Evolutionary conservation across 2,888 invertebrate genomes (phyloP).

Genomic region (Tanypteryx hageni): DNA sequence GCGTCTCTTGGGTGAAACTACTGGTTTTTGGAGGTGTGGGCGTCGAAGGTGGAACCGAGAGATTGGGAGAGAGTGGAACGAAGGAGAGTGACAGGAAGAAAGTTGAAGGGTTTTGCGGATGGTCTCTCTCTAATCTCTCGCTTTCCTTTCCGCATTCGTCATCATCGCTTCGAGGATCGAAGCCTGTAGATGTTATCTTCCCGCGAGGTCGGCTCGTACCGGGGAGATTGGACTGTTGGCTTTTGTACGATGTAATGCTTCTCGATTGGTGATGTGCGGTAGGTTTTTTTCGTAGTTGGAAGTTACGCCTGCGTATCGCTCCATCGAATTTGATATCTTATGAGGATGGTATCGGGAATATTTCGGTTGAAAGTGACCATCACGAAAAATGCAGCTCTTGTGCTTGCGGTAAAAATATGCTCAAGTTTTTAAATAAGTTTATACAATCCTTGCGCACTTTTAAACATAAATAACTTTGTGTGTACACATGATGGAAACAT

Average conservation of each 20-base stretch:
- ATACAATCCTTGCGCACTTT: too few species aligned
- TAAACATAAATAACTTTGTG: too few species aligned
- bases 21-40: background rate
- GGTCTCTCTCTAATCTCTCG: background rate
- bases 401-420: too few species aligned
- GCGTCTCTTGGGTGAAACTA: background rate
- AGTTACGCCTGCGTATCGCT: background rate
- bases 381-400: too few species aligned
- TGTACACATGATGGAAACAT: too few species aligned
- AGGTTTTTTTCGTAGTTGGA: background rate
- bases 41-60: background rate
- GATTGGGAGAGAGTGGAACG: background rate
- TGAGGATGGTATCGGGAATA: background rate
- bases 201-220: background rate
- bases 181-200: background rate
- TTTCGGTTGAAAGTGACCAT: background rate
- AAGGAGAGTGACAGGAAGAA: background rate
- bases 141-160: background rate
- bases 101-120: conserved; percentile 30
- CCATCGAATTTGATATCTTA: background rate
- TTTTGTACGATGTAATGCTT: conserved; percentile 5
- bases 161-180: background rate
- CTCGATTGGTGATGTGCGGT: conserved; percentile 26
- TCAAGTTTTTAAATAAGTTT: too few species aligned
- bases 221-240: background rate